A percentile compares a stretch with the other conserved stretches of the same genome.
These are phyloP conservation scores for Caenorhabditis sp. DNA, from an alignment of 2,888 invertebrate genomes.

Conservation along the genomic window DNA sequence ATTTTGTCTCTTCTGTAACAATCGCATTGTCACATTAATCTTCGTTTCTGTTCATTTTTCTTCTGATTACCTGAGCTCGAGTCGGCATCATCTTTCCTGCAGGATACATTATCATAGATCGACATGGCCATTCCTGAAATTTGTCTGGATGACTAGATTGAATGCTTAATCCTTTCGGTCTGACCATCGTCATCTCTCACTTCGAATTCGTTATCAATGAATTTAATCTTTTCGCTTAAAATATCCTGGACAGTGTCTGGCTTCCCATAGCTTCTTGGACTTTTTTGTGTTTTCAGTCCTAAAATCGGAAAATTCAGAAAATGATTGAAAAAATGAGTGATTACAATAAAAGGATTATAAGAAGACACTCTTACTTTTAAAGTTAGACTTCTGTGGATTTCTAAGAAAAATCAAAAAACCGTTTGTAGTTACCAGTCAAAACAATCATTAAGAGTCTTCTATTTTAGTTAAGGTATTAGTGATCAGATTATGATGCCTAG, in stretches of 20 bases:
- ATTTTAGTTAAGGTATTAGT: slow-evolving; percentile 38
- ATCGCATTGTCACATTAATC: too few relatives aligned
- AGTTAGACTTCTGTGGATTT: neutral
- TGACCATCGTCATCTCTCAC: slow-evolving; percentile 58
- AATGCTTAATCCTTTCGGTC: slow-evolving; percentile 27
- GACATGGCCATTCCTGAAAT: slow-evolving; percentile 63
- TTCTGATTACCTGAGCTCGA: slow-evolving; percentile 53
- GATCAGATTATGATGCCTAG: slow-evolving; percentile 27
- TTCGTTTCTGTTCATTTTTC: slow-evolving; percentile 1
- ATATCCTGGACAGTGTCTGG: slow-evolving; percentile 62
- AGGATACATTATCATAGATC: slow-evolving; percentile 65
- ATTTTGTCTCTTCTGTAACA: slow-evolving; percentile 58
- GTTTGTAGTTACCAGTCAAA: slow-evolving; percentile 23
- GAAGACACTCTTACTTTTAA: neutral
- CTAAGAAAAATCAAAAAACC: neutral
- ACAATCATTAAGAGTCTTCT: neutral
- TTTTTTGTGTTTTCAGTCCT: slow-evolving; percentile 58
- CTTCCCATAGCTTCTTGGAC: slow-evolving; percentile 45
- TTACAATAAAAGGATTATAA: neutral
- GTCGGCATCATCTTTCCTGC: slow-evolving; percentile 54
- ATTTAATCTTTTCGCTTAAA: slow-evolving; percentile 61
- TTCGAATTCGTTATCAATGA: slow-evolving; percentile 65
- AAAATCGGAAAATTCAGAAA: slow-evolving; percentile 23
- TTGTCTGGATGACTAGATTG: slow-evolving; percentile 2
- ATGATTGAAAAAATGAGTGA: slow-evolving; percentile 4